These are phyloP conservation scores for Vulpes ferrilata DNA, from an alignment of 2,113 vertebrate species.

Conservation along the genomic window DNA sequence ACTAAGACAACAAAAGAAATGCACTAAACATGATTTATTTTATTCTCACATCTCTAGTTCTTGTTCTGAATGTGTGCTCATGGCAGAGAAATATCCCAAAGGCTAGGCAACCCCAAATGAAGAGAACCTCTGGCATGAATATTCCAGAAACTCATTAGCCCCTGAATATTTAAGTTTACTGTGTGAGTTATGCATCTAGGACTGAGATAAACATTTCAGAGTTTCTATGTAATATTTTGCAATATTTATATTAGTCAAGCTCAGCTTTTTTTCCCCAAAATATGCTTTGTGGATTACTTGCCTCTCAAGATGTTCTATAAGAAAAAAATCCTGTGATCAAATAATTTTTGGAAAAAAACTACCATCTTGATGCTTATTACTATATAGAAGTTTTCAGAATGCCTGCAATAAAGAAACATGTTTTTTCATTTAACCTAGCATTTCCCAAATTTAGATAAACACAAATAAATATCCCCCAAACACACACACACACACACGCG, in stretches of 20 bases:
- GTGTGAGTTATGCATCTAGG: background rate
- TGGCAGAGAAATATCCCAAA: background rate
- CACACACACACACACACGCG: accelerated
- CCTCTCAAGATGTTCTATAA: background rate
- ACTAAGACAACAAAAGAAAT: background rate
- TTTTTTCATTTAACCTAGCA: background rate
- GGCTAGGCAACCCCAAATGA: background rate
- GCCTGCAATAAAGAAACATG: background rate
- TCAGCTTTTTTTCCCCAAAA: background rate
- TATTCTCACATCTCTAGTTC: background rate
- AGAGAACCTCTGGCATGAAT: background rate
- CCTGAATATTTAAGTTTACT: background rate
- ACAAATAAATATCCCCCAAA: background rate
- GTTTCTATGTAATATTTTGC: background rate
- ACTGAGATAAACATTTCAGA: background rate
- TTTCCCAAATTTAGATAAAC: background rate
- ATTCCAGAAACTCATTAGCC: background rate
- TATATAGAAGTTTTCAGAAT: background rate
- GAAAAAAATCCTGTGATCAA: background rate
- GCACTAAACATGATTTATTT: background rate
- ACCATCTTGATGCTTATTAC: background rate
- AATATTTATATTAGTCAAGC: slow-evolving; percentile 32
- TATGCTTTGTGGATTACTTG: background rate
- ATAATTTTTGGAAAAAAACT: background rate
- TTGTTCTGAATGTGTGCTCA: background rate